These are phyloP conservation scores for Epizoanthus ramosus DNA, from an alignment of 92 coral and sea anemone species.

Conservation along the genomic window DNA sequence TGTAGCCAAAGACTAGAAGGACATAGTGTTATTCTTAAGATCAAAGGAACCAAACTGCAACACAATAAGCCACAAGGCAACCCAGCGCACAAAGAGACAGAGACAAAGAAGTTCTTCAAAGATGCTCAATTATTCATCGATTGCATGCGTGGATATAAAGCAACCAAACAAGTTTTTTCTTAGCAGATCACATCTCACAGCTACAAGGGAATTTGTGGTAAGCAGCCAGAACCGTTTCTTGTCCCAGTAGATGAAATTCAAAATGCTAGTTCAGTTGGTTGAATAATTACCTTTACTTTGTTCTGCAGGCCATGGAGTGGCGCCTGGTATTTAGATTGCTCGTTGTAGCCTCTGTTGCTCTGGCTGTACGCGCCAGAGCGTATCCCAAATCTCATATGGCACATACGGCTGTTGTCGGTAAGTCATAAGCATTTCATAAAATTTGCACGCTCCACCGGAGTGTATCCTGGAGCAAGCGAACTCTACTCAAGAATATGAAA, in stretches of 20 bases:
- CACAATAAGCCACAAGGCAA: constrained; percentile 38
- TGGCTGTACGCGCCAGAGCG: constrained; percentile 7
- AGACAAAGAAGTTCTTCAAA: constrained; percentile 23
- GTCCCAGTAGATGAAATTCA: background rate
- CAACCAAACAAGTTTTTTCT: background rate
- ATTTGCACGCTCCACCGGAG: constrained; percentile 1
- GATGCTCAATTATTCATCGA: constrained; percentile 36
- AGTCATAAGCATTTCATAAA: constrained; percentile 11
- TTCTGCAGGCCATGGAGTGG: constrained; percentile 40
- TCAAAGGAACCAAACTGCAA: constrained; percentile 16
- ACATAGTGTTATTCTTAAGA: background rate
- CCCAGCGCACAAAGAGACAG: constrained; percentile 17
- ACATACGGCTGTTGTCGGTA: constrained; percentile 33
- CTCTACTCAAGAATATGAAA: too few relatives aligned
- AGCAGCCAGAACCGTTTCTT: background rate
- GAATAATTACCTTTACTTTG: background rate
- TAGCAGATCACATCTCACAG: constrained; percentile 38
- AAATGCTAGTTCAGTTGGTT: background rate
- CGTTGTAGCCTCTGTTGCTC: constrained; percentile 9
- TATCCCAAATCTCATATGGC: constrained; percentile 18
- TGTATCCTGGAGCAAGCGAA: too few relatives aligned
- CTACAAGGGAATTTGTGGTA: constrained; percentile 17
- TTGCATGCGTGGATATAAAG: constrained; percentile 17
- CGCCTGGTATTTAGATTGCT: background rate
- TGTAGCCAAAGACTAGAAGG: background rate